These are phyloP conservation scores for Mobula hypostoma DNA, from an alignment of 2,113 vertebrate species.

Conservation along the genomic window DNA sequence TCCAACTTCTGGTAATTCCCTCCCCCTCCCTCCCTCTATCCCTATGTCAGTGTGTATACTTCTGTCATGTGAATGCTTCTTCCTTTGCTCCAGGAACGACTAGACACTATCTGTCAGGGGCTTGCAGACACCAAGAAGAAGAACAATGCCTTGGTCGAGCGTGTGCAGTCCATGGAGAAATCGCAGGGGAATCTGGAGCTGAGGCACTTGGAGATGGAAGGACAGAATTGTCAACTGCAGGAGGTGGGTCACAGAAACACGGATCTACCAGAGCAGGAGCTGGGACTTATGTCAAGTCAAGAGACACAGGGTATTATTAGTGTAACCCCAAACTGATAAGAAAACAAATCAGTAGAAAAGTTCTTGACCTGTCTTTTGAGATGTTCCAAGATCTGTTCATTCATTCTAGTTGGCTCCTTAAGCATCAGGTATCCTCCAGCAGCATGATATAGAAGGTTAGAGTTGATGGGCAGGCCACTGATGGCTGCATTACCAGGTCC, in stretches of 20 bases:
- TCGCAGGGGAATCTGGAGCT: conserved; percentile 50
- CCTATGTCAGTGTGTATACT: too few relatives aligned
- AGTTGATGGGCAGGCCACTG: not conserved
- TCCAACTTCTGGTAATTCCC: too few relatives aligned
- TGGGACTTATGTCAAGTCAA: not conserved
- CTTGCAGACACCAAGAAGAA: conserved; percentile 61
- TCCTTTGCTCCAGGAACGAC: conserved; percentile 54
- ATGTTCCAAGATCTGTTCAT: not conserved
- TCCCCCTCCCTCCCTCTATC: too few relatives aligned
- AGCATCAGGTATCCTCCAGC: too few relatives aligned
- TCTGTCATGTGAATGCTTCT: not conserved
- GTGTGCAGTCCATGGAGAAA: conserved; percentile 51
- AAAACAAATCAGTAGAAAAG: not conserved
- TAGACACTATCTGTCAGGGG: conserved; percentile 53
- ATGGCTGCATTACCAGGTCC: not conserved
- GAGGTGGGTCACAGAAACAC: conserved; percentile 51
- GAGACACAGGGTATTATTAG: not conserved
- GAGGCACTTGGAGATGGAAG: conserved; percentile 51
- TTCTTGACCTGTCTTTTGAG: not conserved
- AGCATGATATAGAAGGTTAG: not conserved
- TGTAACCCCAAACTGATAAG: not conserved
- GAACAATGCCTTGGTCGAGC: conserved; percentile 52
- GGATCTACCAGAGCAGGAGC: not conserved
- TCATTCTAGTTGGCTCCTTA: not conserved
- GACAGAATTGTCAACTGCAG: conserved; percentile 46